A percentile compares a stretch with the other conserved stretches of the same genome.
Conservation (phyloP, 2,888 invertebrate genomes). For the Ophion obscuratus region DNA sequence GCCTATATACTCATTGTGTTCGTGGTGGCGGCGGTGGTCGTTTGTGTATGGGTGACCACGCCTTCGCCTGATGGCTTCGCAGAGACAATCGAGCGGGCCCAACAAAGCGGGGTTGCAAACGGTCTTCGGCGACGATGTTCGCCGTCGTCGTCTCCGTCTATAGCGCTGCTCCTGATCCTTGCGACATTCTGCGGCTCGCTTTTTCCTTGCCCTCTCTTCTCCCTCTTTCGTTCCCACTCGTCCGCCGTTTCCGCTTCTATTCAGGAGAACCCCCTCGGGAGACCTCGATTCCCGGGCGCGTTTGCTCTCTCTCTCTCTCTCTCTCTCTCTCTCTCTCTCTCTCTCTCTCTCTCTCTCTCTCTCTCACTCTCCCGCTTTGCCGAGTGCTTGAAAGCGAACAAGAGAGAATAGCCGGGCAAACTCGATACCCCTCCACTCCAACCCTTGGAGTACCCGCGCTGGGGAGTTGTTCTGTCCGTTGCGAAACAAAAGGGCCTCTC, state of each 20-base stretch:
- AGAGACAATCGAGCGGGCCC: constrained; percentile 60
- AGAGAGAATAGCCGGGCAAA: constrained; percentile 63
- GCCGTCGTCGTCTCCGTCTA: constrained; percentile 52
- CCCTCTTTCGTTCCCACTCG: constrained; percentile 22
- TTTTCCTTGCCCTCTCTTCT: constrained; percentile 57
- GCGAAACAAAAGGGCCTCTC: constrained; percentile 15
- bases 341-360: background rate
- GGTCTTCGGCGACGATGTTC: constrained; percentile 38
- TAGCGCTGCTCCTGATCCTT: constrained; percentile 49
- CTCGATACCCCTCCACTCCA: constrained; percentile 62
- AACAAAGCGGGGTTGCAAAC: constrained; percentile 55
- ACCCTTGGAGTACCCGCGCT: constrained; percentile 18
- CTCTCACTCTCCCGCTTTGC: background rate
- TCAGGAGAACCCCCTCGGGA: constrained; percentile 61
- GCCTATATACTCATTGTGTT: constrained; percentile 34
- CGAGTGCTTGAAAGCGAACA: constrained; percentile 59
- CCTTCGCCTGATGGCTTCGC: constrained; percentile 50
- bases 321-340: background rate
- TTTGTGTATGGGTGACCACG: constrained; percentile 47
- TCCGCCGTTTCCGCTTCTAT: constrained; percentile 63
- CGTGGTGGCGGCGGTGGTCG: constrained; percentile 3
- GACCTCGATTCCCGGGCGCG: constrained; percentile 67
- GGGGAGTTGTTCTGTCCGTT: background rate
- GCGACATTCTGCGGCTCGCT: constrained; percentile 49
- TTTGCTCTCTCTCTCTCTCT: constrained; percentile 49